phyloP scores from a whole-genome alignment of 2,888 invertebrate genomes.

The Portevinia maculata region DNA sequence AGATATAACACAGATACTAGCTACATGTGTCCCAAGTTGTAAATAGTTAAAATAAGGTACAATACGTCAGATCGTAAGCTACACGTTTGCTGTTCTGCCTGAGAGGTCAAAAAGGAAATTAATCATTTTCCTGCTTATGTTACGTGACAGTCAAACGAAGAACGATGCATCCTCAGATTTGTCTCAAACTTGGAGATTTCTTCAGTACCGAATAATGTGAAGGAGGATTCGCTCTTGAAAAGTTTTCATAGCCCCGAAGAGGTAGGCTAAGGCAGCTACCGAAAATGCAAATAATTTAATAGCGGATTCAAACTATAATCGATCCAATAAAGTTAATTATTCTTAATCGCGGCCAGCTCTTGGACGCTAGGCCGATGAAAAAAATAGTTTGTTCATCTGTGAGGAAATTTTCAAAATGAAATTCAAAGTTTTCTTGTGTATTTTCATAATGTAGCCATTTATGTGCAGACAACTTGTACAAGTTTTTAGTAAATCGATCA shows the following conservation, averaged over 20 bases:
- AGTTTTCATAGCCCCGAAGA: not conserved
- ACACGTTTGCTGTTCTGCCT: constrained; percentile 22
- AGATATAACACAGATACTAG: constrained; percentile 26
- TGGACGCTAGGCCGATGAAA: not conserved
- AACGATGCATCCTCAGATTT: constrained; percentile 18
- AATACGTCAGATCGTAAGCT: constrained; percentile 42
- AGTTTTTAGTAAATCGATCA: constrained; percentile 15
- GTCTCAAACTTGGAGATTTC: constrained; percentile 29
- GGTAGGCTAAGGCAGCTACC: too few relatives aligned
- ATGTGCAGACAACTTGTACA: constrained; percentile 20
- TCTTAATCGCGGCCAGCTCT: too few relatives aligned
- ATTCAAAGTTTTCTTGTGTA: constrained; percentile 3
- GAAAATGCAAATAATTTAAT: constrained; percentile 49
- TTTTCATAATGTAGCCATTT: constrained; percentile 39
- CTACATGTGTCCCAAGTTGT: constrained; percentile 48
- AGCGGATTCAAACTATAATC: constrained; percentile 52
- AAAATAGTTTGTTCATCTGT: not conserved
- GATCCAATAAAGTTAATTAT: constrained; percentile 48
- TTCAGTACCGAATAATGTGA: constrained; percentile 3
- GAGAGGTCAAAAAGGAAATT: constrained; percentile 54
- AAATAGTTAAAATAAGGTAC: constrained; percentile 51
- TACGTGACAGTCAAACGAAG: constrained; percentile 45
- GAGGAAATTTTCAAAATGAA: not conserved
- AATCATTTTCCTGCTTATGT: constrained; percentile 47
- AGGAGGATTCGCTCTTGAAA: not conserved